Base-by-base conservation (phyloP, 1,140 invertebrate genomes). In the Pseudomyrmex cubaensis region DNA sequence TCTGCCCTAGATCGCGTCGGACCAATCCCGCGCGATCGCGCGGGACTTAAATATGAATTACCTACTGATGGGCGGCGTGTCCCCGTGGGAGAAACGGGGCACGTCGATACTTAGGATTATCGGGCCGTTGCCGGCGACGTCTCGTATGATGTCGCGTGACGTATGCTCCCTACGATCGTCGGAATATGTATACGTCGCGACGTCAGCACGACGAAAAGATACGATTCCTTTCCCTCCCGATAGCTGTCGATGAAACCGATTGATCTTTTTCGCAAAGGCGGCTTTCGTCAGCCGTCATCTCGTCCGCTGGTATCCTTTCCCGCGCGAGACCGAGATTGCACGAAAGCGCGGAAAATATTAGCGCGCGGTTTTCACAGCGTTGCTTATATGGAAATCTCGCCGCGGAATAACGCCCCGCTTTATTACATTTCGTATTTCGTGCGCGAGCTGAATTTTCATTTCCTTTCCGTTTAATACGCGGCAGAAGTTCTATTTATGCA, bases 1-100 rank as follows among this genome's bases (percentile, higher is more conserved):
- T 35, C 5, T 90, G 88, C 73, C 87, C 90, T 73, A 89, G 85
- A 90, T 90, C 88, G 22, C 88, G 22, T 76, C 63, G 66, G 88
- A 85, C 88, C 90, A 91, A 91, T 91, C 87, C 90, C 83, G 64
- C 75, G 48, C 83, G 86, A 89, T 91, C 90, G 86, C 89, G 52
- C 69, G 86, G 78, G 91, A 91, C 87, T 90, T 92, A 88, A 90
- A 91, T 91, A 91, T 91, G 90, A 92, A 92, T 91, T 90, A 87
- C 85, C 76, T 88, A 69, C 86, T 85, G 88, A 90, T 90, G 86
- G 35, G 78, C 85, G 76, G 73, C 61, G 83, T 87, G 85, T 86
- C 85, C 87, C 74, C 72, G 25, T 77, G 89, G 77, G 83, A 88
- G 74, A 74, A 88, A 35, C 35, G 35, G 63, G 76, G 54, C 52